Conservation (phyloP, 2,797 vertebrate genomes). For the Neosilurus hyrtlii region DNA sequence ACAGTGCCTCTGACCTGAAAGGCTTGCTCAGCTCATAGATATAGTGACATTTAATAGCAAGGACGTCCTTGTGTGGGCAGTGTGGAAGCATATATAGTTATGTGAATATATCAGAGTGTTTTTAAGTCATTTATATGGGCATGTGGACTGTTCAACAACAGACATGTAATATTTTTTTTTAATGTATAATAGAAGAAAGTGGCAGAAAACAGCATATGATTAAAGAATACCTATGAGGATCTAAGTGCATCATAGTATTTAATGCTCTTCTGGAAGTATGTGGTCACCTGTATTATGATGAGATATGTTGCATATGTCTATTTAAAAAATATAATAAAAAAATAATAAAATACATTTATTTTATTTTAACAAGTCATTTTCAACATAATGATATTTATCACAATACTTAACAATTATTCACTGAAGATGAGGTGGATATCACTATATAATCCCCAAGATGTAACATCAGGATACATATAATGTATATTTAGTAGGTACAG, state of each 20-base stretch:
- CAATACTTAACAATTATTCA: too few species aligned
- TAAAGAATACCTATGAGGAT: neutral
- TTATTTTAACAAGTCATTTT: too few species aligned
- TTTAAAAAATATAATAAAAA: neutral
- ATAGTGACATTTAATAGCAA: conserved; percentile 14
- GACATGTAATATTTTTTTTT: neutral
- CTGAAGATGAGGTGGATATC: too few species aligned
- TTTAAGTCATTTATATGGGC: neutral
- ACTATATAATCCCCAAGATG: too few species aligned
- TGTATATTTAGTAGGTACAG: too few species aligned
- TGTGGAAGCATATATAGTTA: neutral
- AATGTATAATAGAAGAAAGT: neutral
- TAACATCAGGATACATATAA: too few species aligned
- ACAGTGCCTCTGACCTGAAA: neutral
- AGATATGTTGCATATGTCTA: neutral
- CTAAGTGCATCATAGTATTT: neutral
- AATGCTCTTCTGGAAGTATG: neutral
- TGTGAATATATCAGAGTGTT: neutral
- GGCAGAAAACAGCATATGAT: neutral
- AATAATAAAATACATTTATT: too few species aligned
- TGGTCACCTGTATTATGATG: conserved; percentile 1
- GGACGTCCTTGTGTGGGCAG: neutral
- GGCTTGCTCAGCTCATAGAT: conserved; percentile 8
- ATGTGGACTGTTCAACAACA: neutral
- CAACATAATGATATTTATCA: too few species aligned